Percentiles rank a stretch among this genome's conserved stretches.
Conservation (phyloP, 1,140 invertebrate species). For the Helicorthomorpha holstii region DNA sequence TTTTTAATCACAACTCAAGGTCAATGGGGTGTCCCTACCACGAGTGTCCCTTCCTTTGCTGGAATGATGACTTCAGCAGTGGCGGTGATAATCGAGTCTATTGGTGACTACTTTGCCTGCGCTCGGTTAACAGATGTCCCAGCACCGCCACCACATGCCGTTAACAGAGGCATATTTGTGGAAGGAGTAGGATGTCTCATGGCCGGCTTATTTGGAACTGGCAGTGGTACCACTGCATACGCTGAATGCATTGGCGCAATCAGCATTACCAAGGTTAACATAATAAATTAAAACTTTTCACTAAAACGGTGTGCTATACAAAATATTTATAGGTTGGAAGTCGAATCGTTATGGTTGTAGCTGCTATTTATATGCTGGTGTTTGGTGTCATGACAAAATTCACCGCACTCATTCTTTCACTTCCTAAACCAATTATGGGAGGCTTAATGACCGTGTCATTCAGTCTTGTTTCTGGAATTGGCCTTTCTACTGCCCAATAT, state of each 20-base stretch:
- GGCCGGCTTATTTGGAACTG: not conserved
- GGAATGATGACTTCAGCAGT: constrained; percentile 23
- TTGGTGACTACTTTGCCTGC: constrained; percentile 28
- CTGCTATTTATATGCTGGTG: constrained; percentile 18
- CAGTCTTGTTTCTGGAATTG: constrained; percentile 65
- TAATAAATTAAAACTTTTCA: no score
- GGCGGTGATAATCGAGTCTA: constrained; percentile 24
- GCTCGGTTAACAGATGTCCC: constrained; percentile 22
- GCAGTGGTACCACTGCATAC: constrained; percentile 10
- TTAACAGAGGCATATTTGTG: constrained; percentile 23
- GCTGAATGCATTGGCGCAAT: constrained; percentile 28
- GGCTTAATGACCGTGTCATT: constrained; percentile 76
- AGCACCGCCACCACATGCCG: constrained; percentile 25
- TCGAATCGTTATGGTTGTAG: constrained; percentile 58
- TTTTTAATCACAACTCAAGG: no score
- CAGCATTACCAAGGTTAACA: constrained; percentile 28
- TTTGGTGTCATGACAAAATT: constrained; percentile 22
- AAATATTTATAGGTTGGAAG: constrained; percentile 74
- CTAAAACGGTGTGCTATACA: no score
- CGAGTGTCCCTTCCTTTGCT: constrained; percentile 18
- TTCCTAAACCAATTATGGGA: constrained; percentile 31
- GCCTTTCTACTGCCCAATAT: constrained; percentile 27
- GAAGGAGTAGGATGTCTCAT: constrained; percentile 26
- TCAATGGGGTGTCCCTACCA: constrained; percentile 28
- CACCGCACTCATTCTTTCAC: constrained; percentile 23